These are phyloP conservation scores for Orientallactaga sibirica DNA, from an alignment of 2,797 vertebrate species.

Conservation along the genomic window DNA sequence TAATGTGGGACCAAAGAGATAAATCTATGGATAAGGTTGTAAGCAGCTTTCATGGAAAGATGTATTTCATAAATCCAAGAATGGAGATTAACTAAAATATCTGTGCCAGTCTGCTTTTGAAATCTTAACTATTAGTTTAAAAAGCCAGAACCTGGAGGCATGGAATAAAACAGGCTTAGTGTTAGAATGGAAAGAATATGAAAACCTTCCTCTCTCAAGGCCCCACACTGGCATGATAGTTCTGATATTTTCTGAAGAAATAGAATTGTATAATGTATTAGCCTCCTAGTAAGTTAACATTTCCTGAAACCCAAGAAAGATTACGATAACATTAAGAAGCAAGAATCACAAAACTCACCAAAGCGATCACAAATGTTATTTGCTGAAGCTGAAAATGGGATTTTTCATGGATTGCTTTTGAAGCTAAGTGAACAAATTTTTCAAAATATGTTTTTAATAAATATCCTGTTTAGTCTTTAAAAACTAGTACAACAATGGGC, in stretches of 20 bases:
- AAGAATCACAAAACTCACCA: constrained; percentile 33
- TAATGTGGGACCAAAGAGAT: not conserved
- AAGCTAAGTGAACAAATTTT: constrained; percentile 6
- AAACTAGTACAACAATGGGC: not conserved
- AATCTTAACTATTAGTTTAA: constrained; percentile 53
- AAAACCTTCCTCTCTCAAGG: not conserved
- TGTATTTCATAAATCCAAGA: constrained; percentile 27
- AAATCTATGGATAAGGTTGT: constrained; percentile 3
- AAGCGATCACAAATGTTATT: not conserved
- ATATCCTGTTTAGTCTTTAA: not conserved
- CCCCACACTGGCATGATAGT: not conserved
- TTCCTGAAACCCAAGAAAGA: constrained; percentile 20
- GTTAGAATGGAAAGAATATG: constrained; percentile 37
- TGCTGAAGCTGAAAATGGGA: not conserved
- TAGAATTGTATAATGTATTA: not conserved
- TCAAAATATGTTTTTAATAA: constrained; percentile 21
- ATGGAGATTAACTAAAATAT: constrained; percentile 48
- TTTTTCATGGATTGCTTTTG: not conserved
- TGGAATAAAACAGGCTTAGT: not conserved
- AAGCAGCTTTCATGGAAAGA: not conserved
- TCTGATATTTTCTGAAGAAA: constrained; percentile 64
- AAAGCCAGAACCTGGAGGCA: not conserved
- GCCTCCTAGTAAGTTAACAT: not conserved
- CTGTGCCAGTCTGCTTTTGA: not conserved
- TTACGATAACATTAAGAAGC: constrained; percentile 26